Evolutionary conservation across 2,888 invertebrate genomes (phyloP), one percentile per base, ranked within the genome.

Genomic region (Oxycera nigricornis): DNA sequence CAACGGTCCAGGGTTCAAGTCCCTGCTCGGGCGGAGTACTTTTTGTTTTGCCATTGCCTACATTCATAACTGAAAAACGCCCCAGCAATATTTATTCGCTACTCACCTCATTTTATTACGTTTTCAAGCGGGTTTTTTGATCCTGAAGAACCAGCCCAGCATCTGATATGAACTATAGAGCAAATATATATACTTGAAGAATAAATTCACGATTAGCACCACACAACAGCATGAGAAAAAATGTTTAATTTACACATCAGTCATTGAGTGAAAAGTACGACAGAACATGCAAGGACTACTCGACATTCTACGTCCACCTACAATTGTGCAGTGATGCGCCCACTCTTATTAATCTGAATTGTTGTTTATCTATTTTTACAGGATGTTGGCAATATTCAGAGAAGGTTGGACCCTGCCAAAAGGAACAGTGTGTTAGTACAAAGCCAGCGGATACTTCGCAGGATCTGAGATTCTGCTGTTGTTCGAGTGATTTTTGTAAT

Each of bases 401-500:
- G 61, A 85, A 85, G 77, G 85, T 87, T 62, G 86, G 87, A 59
- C 86, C 87, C 61, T 89, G 91, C n/a, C 86, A 86, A 65, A 84
- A 85, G 74, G 79, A 84, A 0, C 84, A 88, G 77, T 92, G 92
- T 79, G 84, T 91, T 81, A 82, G 91, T 78, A 86, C 88, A 79
- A 82, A 88, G 80, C 84, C 89, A 80, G 85, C 46, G 14, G 50
- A 61, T 30, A 17, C 22, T n/a, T 62, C 62, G 2, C 14, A 72
- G 46, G 59, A 59, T 39, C 39, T 59, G n/a, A 28, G 61, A 22
- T 73, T 73, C 91, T 85, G 97, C 81, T 96, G 96, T 82, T 96
- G 96, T 81, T 89, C 89, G 3, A 91, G 91, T 1, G 88, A 91
- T 79, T 88, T 90, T 81, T 96, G 96, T 84, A 96, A 96, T 85